Evolutionary conservation across 2,113 vertebrate species (phyloP), one percentile per base, ranked within the genome.

Genomic region (Ciconia boyciana): DNA sequence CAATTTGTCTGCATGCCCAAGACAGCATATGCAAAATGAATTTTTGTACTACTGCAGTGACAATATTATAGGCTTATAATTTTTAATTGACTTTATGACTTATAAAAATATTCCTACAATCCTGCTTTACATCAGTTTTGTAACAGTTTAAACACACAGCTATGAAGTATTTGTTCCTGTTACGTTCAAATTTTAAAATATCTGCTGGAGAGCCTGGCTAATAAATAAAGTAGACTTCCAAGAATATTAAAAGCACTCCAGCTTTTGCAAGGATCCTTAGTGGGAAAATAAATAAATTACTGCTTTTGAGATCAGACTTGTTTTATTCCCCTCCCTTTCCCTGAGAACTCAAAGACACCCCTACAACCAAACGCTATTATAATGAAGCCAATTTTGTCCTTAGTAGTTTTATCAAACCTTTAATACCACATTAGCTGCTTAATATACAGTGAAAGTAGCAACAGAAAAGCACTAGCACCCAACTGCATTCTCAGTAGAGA

Each of bases 31-130:
- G 79, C 51, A 94, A 96, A 97, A 97, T 89, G 87, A 91, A 69
- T 94, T 97, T 97, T 93, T 81, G 44, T 97, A 58, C 75, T 65
- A 49, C 74, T 83, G 91, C 92, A 92, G 85, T 76, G 84, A 89
- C 83, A 92, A 96, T 96, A 97, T 97, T 97, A 94, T 70, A 95
- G 93, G 93, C 95, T 98, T 98, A 98, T 97, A 90, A 95, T 97
- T 98, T 97, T 98, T 98, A 97, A 98, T 98, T 97, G 97, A 97
- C 96, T 97, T 97, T 85, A 94, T 97, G 95, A 97, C 97, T 98
- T 97, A 91, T 81, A 96, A 98, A 98, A 98, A 97, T 95, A 97
- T 97, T 97, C 89, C 95, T 95, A 83, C 94, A 89, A 75, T 97
- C 54, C 95, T 92, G 78, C 91, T 97, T 97, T 97, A 95, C 86